phyloP scores from a whole-genome alignment of 2,888 invertebrate genomes.

The Toxonevra muliebris region DNA sequence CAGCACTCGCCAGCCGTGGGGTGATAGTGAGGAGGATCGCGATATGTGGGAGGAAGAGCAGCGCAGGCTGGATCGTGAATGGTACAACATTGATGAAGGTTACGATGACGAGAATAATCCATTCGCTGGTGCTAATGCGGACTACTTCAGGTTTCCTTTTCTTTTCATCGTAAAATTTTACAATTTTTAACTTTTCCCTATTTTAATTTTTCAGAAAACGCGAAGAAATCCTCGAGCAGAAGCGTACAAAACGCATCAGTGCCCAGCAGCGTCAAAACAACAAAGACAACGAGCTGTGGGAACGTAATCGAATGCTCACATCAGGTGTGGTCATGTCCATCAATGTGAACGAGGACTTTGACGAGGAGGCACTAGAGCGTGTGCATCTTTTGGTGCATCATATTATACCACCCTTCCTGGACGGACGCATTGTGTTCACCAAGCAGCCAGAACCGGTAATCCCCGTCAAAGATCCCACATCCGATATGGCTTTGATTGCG shows the following conservation, averaged over 20 bases:
- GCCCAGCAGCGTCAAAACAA: conserved; percentile 97
- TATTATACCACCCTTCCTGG: conserved; percentile 97
- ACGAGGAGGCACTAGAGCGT: conserved; percentile 93
- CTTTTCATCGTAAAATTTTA: not conserved
- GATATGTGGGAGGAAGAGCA: conserved; percentile 92
- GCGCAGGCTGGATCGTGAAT: conserved; percentile 89
- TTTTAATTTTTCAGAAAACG: conserved; percentile 72
- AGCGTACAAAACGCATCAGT: conserved; percentile 90
- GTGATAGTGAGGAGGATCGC: conserved; percentile 75
- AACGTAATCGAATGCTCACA: conserved; percentile 96
- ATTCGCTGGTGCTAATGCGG: conserved; percentile 87
- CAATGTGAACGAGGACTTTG: conserved; percentile 90
- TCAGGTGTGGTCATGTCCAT: conserved; percentile 92
- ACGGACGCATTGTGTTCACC: conserved; percentile 98
- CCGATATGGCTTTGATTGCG: conserved; percentile 96
- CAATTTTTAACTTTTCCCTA: not conserved
- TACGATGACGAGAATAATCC: conserved; percentile 93
- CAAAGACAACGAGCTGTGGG: conserved; percentile 99
- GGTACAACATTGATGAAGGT: conserved; percentile 97
- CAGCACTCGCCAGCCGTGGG: conserved; percentile 66
- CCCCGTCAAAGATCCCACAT: conserved; percentile 93
- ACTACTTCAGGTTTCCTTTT: conserved; percentile 73
- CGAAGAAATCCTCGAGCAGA: conserved; percentile 90
- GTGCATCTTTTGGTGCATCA: conserved; percentile 97
- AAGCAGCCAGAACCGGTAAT: conserved; percentile 99